Conservation (phyloP, 2,797 vertebrate genomes). For the Emydoidea blandingii region DNA sequence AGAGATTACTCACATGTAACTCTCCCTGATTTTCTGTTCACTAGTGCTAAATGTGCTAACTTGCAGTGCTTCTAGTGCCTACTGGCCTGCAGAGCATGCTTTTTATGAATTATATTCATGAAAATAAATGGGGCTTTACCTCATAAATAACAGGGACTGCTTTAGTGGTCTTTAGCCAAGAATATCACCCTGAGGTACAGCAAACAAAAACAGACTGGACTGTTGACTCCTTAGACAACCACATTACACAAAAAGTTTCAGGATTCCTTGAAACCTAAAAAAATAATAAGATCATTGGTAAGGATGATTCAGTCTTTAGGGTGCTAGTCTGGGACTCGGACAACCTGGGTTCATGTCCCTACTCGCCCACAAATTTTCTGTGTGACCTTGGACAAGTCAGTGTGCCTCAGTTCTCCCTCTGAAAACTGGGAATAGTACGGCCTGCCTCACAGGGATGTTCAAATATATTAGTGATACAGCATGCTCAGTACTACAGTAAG, state of each 20-base stretch:
- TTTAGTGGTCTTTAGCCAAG: not conserved
- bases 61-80: not conserved
- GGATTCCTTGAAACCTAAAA: not conserved
- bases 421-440: too few relatives aligned
- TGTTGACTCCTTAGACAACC: not conserved
- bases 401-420: not conserved
- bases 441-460: too few relatives aligned
- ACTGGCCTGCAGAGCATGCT: not conserved
- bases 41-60: not conserved
- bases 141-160: not conserved
- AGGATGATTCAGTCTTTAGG: not conserved
- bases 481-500: too few relatives aligned
- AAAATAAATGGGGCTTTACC: not conserved
- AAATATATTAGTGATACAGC: too few relatives aligned
- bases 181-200: not conserved
- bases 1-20: not conserved
- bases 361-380: slow-evolving; percentile 48
- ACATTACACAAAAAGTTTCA: fast-evolving
- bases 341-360: not conserved
- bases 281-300: not conserved
- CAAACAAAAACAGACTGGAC: not conserved
- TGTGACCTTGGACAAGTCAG: not conserved
- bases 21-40: not conserved
- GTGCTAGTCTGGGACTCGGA: too few relatives aligned
- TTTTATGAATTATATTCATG: not conserved